phyloP scores from a whole-genome alignment of 2,113 vertebrate species.

The Alethe castanea region DNA sequence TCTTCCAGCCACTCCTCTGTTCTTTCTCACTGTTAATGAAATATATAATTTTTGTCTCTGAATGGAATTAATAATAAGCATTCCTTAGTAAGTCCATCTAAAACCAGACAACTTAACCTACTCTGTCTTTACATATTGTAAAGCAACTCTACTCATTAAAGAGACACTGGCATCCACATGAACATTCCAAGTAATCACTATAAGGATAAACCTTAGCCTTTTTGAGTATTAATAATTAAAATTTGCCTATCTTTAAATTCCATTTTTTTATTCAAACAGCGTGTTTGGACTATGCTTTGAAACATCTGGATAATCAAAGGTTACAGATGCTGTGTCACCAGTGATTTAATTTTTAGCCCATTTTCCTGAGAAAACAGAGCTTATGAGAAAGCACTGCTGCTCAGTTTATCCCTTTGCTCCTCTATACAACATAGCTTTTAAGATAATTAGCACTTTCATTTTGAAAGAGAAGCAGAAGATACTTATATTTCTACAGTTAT shows the following conservation, averaged over 20 bases:
- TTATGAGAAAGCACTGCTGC: not conserved
- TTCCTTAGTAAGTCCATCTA: not conserved
- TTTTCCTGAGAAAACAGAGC: not conserved
- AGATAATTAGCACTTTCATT: not conserved
- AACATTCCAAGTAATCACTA: not conserved
- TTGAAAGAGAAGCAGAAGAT: not conserved
- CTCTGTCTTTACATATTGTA: not conserved
- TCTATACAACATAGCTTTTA: not conserved
- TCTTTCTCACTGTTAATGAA: conserved; percentile 6
- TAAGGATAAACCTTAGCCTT: not conserved
- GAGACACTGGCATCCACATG: not conserved
- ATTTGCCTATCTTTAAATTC: not conserved
- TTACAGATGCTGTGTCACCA: not conserved
- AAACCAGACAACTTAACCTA: not conserved
- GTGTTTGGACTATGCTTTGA: not conserved
- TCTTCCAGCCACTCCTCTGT: conserved; percentile 6
- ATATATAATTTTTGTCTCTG: not conserved
- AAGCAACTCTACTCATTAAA: not conserved
- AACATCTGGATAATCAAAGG: not conserved
- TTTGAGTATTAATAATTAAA: not conserved
- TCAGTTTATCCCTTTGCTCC: not conserved
- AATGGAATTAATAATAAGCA: not conserved
- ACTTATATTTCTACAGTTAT: not conserved
- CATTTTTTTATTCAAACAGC: not conserved
- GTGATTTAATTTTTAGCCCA: not conserved